phyloP scores from a whole-genome alignment of 2,888 invertebrate genomes.

The Helobdella robusta region DNA sequence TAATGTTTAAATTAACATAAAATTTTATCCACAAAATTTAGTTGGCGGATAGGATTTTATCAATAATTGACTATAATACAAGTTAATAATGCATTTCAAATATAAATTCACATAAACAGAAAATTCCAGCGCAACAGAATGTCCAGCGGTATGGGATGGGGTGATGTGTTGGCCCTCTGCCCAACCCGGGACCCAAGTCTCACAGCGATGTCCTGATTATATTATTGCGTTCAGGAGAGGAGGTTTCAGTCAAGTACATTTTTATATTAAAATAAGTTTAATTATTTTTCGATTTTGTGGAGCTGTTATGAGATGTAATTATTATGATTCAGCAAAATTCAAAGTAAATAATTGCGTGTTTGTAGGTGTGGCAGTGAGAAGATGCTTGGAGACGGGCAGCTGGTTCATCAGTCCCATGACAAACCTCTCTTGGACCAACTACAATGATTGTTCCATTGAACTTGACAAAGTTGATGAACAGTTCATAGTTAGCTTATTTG shows the following conservation, averaged over 20 bases:
- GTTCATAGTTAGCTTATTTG: no score
- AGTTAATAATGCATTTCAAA: no score
- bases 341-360: background rate
- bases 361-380: constrained; percentile 37
- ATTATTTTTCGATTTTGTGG: no score
- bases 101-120: no score
- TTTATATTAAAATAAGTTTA: no score
- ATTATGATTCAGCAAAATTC: no score
- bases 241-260: background rate
- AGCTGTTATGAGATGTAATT: no score
- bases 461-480: constrained; percentile 28
- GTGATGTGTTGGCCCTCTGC: constrained; percentile 37
- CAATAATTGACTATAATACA: no score
- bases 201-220: constrained; percentile 23
- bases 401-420: constrained; percentile 37
- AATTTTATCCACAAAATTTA: no score
- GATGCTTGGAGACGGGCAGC: constrained; percentile 38
- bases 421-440: constrained; percentile 42
- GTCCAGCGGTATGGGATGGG: constrained; percentile 36
- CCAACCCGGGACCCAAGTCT: constrained; percentile 28
- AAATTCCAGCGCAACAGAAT: no score
- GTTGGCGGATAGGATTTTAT: no score
- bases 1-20: no score
- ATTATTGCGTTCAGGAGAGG: background rate
- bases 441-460: constrained; percentile 38